Evolutionary conservation across 2,888 invertebrate species (phyloP).

Genomic region (Drosophila rellima): DNA sequence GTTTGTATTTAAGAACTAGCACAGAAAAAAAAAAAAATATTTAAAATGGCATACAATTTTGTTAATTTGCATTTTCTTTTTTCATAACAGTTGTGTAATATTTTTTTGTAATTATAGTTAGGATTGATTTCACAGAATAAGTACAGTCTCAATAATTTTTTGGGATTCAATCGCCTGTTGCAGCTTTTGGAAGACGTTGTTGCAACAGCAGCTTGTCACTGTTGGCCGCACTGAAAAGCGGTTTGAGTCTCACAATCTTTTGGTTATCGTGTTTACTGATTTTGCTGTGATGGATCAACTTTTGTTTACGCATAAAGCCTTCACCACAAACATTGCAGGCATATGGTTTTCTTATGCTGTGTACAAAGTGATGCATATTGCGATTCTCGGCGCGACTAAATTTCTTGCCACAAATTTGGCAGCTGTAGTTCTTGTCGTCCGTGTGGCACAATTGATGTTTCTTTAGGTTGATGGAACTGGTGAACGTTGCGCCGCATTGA

Average conservation of each 20-base stretch:
- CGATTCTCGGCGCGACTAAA: conserved; percentile 94
- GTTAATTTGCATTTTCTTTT: too few species aligned
- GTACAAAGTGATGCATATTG: conserved; percentile 93
- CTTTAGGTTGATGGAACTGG: conserved; percentile 93
- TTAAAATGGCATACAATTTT: too few species aligned
- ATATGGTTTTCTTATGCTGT: conserved; percentile 94
- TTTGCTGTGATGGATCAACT: conserved; percentile 91
- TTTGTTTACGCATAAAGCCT: conserved; percentile 93
- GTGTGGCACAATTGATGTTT: conserved; percentile 91
- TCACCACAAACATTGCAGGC: conserved; percentile 93
- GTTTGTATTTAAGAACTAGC: too few species aligned
- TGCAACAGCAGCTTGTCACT: conserved; percentile 29
- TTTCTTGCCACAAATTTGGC: conserved; percentile 93
- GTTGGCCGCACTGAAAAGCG: conserved; percentile 86
- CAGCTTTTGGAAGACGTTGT: too few species aligned
- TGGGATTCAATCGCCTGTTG: background rate
- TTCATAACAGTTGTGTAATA: too few species aligned
- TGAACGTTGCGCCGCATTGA: conserved; percentile 91
- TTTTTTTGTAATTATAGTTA: too few species aligned
- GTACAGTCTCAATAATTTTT: background rate
- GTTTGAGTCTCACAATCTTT: conserved; percentile 93
- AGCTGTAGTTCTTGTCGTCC: conserved; percentile 91
- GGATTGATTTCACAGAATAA: background rate
- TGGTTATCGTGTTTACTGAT: conserved; percentile 89
- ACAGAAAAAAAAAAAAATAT: too few species aligned